These are phyloP conservation scores for Schrankia costaestrigalis DNA, from an alignment of 2,888 invertebrate species.

Conservation along the genomic window DNA sequence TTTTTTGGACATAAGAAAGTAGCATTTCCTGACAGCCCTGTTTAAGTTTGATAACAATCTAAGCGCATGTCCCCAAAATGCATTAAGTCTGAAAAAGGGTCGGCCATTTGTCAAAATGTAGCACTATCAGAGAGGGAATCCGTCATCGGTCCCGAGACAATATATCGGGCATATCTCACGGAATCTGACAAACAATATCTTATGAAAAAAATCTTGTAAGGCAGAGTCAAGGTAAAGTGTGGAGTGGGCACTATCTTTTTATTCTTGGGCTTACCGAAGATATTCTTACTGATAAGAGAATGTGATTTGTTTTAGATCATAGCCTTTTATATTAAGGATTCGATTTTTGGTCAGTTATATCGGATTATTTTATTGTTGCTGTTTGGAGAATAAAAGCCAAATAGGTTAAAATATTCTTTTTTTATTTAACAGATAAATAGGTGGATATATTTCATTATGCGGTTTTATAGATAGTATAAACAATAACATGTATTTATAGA, in stretches of 20 bases:
- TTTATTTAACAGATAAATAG: no score
- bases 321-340: no score
- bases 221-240: slow-evolving; percentile 12
- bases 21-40: slow-evolving; percentile 20
- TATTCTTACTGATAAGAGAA: no score
- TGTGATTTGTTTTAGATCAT: no score
- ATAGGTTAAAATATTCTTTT: no score
- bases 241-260: slow-evolving; percentile 2
- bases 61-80: slow-evolving; percentile 55
- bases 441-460: no score
- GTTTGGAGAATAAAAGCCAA: no score
- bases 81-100: slow-evolving; percentile 66
- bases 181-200: slow-evolving; percentile 50
- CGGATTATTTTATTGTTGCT: no score
- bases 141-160: slow-evolving; percentile 67
- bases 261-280: no score
- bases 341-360: no score
- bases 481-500: no score
- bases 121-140: slow-evolving; percentile 68
- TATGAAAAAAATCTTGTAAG: slow-evolving; percentile 24
- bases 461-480: no score
- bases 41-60: slow-evolving; percentile 46
- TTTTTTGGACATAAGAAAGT: slow-evolving; percentile 5
- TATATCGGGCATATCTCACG: slow-evolving; percentile 66
- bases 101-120: slow-evolving; percentile 74